Evolutionary conservation across 2,888 invertebrate genomes (phyloP), one percentile per base, ranked within the genome.

Genomic region (Hedychridium roseum): DNA sequence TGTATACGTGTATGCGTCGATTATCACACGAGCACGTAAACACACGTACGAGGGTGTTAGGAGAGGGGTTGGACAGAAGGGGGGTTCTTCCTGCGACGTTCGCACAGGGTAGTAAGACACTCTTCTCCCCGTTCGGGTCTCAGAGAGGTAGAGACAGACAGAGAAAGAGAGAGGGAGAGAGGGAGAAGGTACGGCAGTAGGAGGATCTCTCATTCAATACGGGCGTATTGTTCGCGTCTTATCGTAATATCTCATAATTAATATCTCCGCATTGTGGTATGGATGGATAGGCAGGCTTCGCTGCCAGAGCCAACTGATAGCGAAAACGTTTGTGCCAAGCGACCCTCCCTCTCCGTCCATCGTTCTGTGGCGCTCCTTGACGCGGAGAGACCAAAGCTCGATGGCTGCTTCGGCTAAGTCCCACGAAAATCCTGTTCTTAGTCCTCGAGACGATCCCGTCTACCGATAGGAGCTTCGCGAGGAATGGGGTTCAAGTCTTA

Each of bases 211-310:
- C 67, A 76, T 76, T 78, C 78, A 78, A 78, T 78, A 77, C 73
- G 79, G 78, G 79, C 61, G 74, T 75, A 78, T 79, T 79, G 78
- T 79, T 78, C 76, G 54, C 64, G 69, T 72, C 78, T 78, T 78
- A 79, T 79, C 78, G 73, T 78, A 78, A 79, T 78, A 77, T 78
- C 78, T 76, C 77, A 74, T 78, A 78, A 79, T 79, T 79, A 79
- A 78, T 79, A 79, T 77, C 78, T 69, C 72, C 64, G 77, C 76
- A 79, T 79, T 79, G 78, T 79, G 64, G 70, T 76, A 77, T 79
- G 73, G 78, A 78, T 76, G 75, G 78, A 77, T 78, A 74, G 70
- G 70, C 71, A 71, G 73, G 67, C 71, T 72, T 68, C 73, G 68
- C 73, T 74, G 73, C 69, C 74, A 76, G 69, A 70, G 64, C 73